phyloP scores from a whole-genome alignment of 2,797 vertebrate species.

The Remorina albescens region DNA sequence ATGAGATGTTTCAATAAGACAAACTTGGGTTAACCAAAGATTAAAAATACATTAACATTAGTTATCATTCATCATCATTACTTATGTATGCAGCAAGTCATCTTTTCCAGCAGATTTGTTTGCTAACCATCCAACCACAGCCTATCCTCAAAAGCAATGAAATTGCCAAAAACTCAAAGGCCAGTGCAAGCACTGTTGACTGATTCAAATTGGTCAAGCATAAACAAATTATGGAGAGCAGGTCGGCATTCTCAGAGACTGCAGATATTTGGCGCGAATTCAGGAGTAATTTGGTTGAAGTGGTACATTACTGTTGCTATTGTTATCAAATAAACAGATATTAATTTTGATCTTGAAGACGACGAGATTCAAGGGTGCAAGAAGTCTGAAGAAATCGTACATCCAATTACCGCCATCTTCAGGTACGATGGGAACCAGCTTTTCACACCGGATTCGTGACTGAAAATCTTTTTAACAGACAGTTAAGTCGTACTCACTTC shows the following conservation, averaged over 20 bases:
- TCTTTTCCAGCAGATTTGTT: neutral
- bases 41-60: neutral
- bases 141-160: neutral
- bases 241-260: neutral
- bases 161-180: conserved; percentile 9
- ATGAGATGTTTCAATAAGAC: neutral
- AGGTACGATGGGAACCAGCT: conserved; percentile 70
- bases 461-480: conserved; percentile 31
- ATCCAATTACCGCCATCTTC: conserved; percentile 86
- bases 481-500: neutral
- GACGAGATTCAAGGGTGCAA: conserved; percentile 38
- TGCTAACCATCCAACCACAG: too few species aligned
- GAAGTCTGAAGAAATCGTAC: conserved; percentile 50
- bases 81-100: neutral
- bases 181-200: conserved; percentile 3
- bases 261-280: conserved; percentile 1
- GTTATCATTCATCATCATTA: too few species aligned
- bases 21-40: neutral
- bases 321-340: conserved; percentile 38
- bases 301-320: conserved; percentile 2
- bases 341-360: conserved; percentile 25
- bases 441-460: conserved; percentile 72
- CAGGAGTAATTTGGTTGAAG: conserved; percentile 24
- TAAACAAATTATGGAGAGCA: conserved; percentile 22
- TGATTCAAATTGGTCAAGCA: conserved; percentile 24